phyloP scores from a whole-genome alignment of 2,888 invertebrate species.

The Syritta pipiens region DNA sequence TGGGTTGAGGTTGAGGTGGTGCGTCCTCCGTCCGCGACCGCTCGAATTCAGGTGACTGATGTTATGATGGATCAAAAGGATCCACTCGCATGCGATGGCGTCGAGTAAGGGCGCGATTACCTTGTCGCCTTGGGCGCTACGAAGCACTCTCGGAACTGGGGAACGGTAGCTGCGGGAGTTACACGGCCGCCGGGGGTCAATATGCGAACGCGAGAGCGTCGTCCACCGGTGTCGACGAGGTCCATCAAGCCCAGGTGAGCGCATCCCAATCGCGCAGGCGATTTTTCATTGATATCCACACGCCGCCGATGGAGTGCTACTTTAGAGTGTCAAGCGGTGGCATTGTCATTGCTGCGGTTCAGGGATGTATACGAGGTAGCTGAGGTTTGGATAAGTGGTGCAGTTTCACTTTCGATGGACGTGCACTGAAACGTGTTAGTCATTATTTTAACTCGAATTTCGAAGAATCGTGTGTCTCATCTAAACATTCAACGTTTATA shows the following conservation, averaged over 20 bases:
- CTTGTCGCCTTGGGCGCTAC: constrained; percentile 19
- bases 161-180: constrained; percentile 9
- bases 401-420: background rate
- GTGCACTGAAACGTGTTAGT: background rate
- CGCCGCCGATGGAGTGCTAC: background rate
- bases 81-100: constrained; percentile 20
- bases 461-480: no score
- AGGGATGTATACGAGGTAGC: background rate
- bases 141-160: background rate
- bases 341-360: constrained; percentile 9
- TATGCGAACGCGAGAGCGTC: background rate
- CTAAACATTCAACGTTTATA: no score
- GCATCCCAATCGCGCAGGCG: background rate
- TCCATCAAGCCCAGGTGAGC: constrained; percentile 21
- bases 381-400: background rate
- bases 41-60: constrained; percentile 47
- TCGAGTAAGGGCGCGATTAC: constrained; percentile 21
- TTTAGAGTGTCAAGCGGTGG: background rate
- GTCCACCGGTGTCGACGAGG: constrained; percentile 38
- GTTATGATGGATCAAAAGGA: constrained; percentile 63
- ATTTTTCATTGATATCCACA: constrained; percentile 25
- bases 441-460: no score
- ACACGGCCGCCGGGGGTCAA: constrained; percentile 26
- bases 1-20: no score
- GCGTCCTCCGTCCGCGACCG: no score